These are phyloP conservation scores for Xestia sexstrigata DNA, from an alignment of 2,888 invertebrate genomes.

Conservation along the genomic window DNA sequence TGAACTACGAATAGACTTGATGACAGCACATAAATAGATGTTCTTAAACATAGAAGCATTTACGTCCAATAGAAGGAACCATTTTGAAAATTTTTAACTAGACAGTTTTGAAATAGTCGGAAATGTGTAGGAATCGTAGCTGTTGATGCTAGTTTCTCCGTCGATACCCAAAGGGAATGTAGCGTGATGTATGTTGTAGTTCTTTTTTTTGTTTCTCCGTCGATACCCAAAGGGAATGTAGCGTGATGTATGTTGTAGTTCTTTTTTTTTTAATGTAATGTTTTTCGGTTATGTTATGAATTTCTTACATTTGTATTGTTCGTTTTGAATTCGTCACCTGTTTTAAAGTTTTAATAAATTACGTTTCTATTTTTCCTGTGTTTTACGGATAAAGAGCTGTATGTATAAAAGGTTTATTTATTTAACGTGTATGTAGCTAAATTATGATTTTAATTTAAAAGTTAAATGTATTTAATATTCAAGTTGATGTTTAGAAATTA, in stretches of 20 bases:
- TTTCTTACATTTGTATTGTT: conserved; percentile 12
- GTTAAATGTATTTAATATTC: conserved; percentile 41
- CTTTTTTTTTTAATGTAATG: no score
- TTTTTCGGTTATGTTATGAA: conserved; percentile 20
- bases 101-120: conserved; percentile 9
- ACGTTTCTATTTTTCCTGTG: conserved; percentile 14
- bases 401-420: conserved; percentile 51
- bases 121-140: conserved; percentile 28
- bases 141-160: conserved; percentile 43
- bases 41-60: conserved; percentile 39
- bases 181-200: conserved; percentile 15
- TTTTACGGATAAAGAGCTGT: conserved; percentile 32
- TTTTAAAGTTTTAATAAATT: conserved; percentile 21
- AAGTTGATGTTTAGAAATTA: conserved; percentile 59
- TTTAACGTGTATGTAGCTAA: conserved; percentile 29
- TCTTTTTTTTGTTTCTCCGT: no score
- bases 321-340: conserved; percentile 9
- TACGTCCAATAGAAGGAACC: conserved; percentile 15
- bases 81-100: conserved; percentile 25
- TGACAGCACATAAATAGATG: conserved; percentile 42
- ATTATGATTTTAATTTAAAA: conserved; percentile 25
- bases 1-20: conserved; percentile 47
- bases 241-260: conserved; percentile 17
- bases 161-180: conserved; percentile 13
- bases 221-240: conserved; percentile 5